Evolutionary conservation across 2,888 invertebrate genomes (phyloP), one percentile per base, ranked within the genome.

Genomic region (Apamea anceps): DNA sequence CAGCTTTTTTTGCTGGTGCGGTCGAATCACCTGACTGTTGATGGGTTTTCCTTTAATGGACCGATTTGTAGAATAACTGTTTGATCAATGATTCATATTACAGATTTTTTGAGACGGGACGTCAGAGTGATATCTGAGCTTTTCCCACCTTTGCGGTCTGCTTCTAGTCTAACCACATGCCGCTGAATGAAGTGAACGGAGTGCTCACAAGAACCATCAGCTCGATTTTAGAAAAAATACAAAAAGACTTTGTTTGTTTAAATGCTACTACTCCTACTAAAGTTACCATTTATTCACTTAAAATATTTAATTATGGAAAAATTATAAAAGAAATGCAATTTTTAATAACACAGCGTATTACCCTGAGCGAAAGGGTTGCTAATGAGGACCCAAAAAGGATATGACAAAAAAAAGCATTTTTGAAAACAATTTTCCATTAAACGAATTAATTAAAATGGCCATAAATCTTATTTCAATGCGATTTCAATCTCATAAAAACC

Each of bases 1-100:
- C 68, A 57, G 25, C 72, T 80, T 85, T 86, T 60, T 86, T 80
- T 85, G 63, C 62, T 45, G 63, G 15, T 72, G 77, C 67, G 75
- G 76, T 79, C 72, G 15, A n/a, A 67, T 73, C 84, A 86, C 51
- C 83, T 77, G 82, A 86, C 62, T 45, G 60, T 32, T 70, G 42
- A 65, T 82, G 37, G 66, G 13, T 83, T 82, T 85, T 82, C 75
- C 83, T 79, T 67, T 71, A 71, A n/a, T 60, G 25, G 45, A 42
- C 5, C 37, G 18, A 70, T 82, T 77, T 81, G 37, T 70, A 37
- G 12, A 15, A 54, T 85, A 80, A 82, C 80, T 80, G 73, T 82
- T 42, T 48, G 45, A 54, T 62, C 32, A 8, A 60, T 73, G 85
- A 82, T 62, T 80, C 12, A 62, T 51, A 51, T 32, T 28, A n/a